phyloP scores from a whole-genome alignment of 53 echinoderm and acorn worm species.

The Antedon mediterranea region DNA sequence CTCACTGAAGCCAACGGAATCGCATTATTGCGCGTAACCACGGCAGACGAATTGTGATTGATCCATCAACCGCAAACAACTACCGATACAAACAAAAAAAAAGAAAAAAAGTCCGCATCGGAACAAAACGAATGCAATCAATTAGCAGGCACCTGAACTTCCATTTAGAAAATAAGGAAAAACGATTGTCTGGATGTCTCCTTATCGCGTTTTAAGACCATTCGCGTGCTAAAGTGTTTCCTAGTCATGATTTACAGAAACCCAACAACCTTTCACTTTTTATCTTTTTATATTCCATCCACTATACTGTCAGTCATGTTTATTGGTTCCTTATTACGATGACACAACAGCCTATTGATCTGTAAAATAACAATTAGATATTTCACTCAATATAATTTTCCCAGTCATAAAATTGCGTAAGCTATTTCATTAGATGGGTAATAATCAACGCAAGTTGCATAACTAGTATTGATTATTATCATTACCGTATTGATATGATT shows the following conservation, averaged over 20 bases:
- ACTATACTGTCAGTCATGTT: neutral
- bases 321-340: neutral
- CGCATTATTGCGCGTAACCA: neutral
- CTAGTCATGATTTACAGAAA: neutral
- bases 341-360: neutral
- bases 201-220: neutral
- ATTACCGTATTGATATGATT: too few species aligned
- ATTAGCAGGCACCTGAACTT: neutral
- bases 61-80: neutral
- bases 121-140: neutral
- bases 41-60: neutral
- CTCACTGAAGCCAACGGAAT: neutral
- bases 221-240: neutral
- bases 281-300: neutral
- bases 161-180: neutral
- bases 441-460: too few species aligned
- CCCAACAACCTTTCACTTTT: neutral
- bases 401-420: too few species aligned
- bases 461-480: too few species aligned
- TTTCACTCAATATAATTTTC: neutral
- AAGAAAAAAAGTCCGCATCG: neutral
- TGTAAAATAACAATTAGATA: neutral
- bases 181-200: neutral
- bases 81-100: neutral
- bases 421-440: too few species aligned